These are phyloP conservation scores for Dendroctonus valens DNA, from an alignment of 1,140 invertebrate genomes.

Conservation along the genomic window DNA sequence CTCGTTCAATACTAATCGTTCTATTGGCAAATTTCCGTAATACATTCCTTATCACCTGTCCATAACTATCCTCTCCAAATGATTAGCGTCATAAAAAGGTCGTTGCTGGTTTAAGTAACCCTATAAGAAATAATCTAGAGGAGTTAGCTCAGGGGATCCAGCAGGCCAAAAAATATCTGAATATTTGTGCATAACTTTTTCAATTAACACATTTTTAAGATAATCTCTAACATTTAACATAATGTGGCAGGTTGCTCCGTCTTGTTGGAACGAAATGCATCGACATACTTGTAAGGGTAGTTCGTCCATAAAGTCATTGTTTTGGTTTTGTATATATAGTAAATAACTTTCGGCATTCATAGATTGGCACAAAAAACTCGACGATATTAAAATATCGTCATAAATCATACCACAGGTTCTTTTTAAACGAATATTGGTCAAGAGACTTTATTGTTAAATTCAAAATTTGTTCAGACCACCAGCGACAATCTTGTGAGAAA, in stretches of 20 bases:
- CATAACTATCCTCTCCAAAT: too few species aligned
- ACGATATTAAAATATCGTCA: neutral
- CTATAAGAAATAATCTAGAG: neutral
- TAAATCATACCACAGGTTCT: neutral
- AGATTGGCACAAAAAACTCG: neutral
- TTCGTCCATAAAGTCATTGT: neutral
- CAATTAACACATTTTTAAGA: neutral
- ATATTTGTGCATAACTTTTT: neutral
- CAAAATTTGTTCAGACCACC: neutral
- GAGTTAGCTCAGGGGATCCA: neutral
- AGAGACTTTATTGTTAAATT: neutral
- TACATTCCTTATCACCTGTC: too few species aligned
- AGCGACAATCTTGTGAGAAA: neutral
- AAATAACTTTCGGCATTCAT: neutral
- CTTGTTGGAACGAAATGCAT: neutral
- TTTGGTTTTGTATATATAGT: neutral
- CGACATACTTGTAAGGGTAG: neutral
- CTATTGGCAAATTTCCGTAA: too few species aligned
- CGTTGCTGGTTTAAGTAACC: too few species aligned
- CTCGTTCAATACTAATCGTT: too few species aligned
- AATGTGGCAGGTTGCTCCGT: neutral
- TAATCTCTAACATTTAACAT: neutral
- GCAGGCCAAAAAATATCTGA: neutral
- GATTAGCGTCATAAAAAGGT: too few species aligned
- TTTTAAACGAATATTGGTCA: slow-evolving; percentile 2